Percentiles rank a stretch among this genome's conserved stretches.
Conservation (phyloP, 1,140 invertebrate species). For the Polypedilum pembai region DNA sequence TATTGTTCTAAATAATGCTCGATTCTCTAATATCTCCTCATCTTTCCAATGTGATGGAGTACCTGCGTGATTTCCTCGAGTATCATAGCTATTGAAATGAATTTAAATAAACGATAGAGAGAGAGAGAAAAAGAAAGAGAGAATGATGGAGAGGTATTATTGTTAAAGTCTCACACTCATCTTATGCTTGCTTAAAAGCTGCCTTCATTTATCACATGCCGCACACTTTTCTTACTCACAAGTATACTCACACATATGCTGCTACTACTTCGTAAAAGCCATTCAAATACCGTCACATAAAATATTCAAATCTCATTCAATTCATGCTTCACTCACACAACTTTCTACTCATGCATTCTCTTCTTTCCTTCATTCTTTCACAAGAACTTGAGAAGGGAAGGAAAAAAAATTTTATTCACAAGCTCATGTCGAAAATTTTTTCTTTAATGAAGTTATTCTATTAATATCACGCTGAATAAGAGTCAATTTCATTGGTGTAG, state of each 20-base stretch:
- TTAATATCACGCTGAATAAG: no score
- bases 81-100: constrained; percentile 43
- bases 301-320: background rate
- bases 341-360: background rate
- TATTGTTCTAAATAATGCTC: constrained; percentile 48
- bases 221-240: background rate
- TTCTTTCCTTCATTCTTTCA: background rate
- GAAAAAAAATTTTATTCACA: background rate
- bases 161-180: background rate
- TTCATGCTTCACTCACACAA: background rate
- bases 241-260: background rate
- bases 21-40: constrained; percentile 46
- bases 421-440: background rate
- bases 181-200: background rate
- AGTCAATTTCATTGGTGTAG: no score
- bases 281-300: background rate
- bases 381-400: background rate
- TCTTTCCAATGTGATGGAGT: constrained; percentile 48
- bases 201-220: constrained; percentile 4
- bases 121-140: background rate
- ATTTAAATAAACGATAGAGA: background rate
- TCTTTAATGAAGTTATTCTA: no score
- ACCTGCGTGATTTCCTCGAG: constrained; percentile 43
- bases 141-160: constrained; percentile 12
- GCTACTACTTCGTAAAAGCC: background rate